Conservation (phyloP, 1,140 invertebrate species). For the Macrotrachela quadricornifera region DNA sequence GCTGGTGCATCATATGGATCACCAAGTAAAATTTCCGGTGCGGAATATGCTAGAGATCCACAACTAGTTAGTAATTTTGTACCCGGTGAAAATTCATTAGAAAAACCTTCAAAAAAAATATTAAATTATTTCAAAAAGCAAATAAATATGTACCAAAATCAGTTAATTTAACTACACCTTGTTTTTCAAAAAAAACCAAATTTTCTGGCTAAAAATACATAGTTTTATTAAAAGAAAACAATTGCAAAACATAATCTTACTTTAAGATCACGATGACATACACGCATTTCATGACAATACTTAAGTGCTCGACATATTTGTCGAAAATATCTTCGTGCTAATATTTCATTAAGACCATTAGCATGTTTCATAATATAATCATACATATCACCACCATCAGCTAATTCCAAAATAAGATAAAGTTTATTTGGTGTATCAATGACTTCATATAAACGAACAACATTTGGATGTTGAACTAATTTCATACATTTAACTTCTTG, state of each 20-base stretch:
- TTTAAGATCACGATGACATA: slow-evolving; percentile 73
- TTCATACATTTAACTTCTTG: slow-evolving; percentile 93
- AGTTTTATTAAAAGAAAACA: too few species aligned
- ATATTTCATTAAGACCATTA: slow-evolving; percentile 49
- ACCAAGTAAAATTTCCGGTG: slow-evolving; percentile 90
- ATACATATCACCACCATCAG: slow-evolving; percentile 95
- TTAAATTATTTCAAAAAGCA: too few species aligned
- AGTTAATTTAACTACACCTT: slow-evolving; percentile 87
- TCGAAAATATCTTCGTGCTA: slow-evolving; percentile 25
- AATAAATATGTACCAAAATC: slow-evolving; percentile 49
- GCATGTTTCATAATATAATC: slow-evolving; percentile 89
- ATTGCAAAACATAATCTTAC: too few species aligned
- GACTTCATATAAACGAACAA: slow-evolving; percentile 93
- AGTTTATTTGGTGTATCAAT: slow-evolving; percentile 66
- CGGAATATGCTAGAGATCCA: slow-evolving; percentile 95
- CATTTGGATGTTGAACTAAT: slow-evolving; percentile 89
- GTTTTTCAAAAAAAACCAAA: slow-evolving; percentile 92
- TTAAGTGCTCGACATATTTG: slow-evolving; percentile 58
- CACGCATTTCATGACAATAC: slow-evolving; percentile 68
- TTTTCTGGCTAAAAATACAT: slow-evolving; percentile 52
- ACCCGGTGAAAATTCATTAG: slow-evolving; percentile 73
- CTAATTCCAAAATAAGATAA: slow-evolving; percentile 71
- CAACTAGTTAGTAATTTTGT: slow-evolving; percentile 97
- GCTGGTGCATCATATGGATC: slow-evolving; percentile 51
- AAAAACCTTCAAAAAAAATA: slow-evolving; percentile 43